Evolutionary conservation across 2,113 vertebrate genomes (phyloP).

Genomic region (Antechinus flavipes): DNA sequence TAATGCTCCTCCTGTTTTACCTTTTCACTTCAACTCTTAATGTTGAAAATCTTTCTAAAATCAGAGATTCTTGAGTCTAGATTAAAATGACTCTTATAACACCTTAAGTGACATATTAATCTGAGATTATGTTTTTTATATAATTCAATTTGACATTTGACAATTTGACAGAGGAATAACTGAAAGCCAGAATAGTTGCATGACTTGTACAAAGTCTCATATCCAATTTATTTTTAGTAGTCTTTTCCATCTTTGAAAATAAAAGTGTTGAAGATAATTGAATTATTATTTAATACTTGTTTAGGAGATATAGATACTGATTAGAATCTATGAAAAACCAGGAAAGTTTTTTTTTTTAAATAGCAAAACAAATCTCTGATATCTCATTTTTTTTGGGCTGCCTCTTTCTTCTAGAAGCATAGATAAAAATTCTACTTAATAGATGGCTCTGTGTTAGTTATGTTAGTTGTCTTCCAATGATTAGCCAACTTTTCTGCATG

Average conservation of each 20-base stretch:
- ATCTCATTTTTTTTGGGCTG: slow-evolving; percentile 48
- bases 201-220: neutral
- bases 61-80: neutral
- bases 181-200: neutral
- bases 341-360: slow-evolving; percentile 17
- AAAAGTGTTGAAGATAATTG: neutral
- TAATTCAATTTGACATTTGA: neutral
- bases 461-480: slow-evolving; percentile 23
- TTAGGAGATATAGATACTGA: neutral
- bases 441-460: slow-evolving; percentile 36
- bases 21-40: neutral
- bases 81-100: neutral
- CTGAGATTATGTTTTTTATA: neutral
- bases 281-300: neutral
- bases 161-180: neutral
- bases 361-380: neutral
- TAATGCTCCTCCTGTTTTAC: neutral
- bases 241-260: neutral
- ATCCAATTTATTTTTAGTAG: neutral
- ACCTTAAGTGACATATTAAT: neutral
- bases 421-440: slow-evolving; percentile 24
- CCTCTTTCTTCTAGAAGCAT: neutral
- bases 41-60: neutral
- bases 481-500: neutral
- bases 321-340: neutral